Conservation (phyloP, 1,140 invertebrate genomes). For the Cepaea nemoralis region DNA sequence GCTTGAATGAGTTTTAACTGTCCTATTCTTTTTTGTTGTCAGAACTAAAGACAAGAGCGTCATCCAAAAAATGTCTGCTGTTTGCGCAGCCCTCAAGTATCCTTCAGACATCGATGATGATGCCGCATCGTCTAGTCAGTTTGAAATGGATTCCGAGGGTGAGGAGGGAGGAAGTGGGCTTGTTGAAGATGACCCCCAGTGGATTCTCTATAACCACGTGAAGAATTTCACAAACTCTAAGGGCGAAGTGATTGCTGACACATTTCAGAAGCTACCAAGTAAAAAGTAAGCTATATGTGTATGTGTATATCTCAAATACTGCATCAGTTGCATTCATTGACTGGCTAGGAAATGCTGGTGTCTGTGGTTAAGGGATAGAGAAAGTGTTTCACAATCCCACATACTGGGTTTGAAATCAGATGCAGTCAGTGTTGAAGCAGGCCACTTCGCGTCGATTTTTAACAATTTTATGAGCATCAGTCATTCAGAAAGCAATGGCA, state of each 20-base stretch:
- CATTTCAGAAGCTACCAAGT: conserved; percentile 93
- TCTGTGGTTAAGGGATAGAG: too few species aligned
- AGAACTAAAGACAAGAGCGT: conserved; percentile 42
- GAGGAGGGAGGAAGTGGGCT: conserved; percentile 54
- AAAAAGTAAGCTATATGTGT: conserved; percentile 74
- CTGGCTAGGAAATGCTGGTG: too few species aligned
- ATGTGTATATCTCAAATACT: too few species aligned
- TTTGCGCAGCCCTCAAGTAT: conserved; percentile 77
- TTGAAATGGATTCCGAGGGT: conserved; percentile 60
- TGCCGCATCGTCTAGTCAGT: conserved; percentile 52
- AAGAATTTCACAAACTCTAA: conserved; percentile 79
- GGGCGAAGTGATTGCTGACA: conserved; percentile 83
- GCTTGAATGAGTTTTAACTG: too few species aligned
- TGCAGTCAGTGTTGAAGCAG: too few species aligned
- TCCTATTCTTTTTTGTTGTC: neutral
- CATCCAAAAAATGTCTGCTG: conserved; percentile 74
- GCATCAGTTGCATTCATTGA: too few species aligned
- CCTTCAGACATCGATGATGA: conserved; percentile 73
- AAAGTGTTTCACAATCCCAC: too few species aligned
- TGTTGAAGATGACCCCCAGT: conserved; percentile 70
- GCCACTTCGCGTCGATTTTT: too few species aligned
- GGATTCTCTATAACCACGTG: conserved; percentile 85
- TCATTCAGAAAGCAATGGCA: too few species aligned
- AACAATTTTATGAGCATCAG: too few species aligned
- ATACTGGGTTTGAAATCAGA: too few species aligned